phyloP scores from a whole-genome alignment of 1,140 invertebrate species.

The Musca domestica region DNA sequence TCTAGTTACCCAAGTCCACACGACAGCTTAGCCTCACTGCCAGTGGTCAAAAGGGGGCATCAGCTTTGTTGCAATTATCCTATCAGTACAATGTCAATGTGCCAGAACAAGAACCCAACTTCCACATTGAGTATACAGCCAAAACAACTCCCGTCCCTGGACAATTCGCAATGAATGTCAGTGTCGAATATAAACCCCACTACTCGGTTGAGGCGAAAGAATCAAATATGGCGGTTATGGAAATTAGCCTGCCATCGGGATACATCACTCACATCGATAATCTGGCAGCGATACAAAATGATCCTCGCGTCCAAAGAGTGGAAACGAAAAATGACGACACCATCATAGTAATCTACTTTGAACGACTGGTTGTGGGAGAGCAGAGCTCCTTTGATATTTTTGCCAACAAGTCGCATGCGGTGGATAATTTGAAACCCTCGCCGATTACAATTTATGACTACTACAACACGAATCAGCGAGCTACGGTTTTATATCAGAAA shows the following conservation, averaged over 20 bases:
- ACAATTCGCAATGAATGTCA: no score
- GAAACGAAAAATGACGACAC: constrained; percentile 76
- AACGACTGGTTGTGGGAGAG: constrained; percentile 63
- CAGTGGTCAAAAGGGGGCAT: constrained; percentile 56
- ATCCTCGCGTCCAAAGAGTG: constrained; percentile 55
- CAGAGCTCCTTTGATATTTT: constrained; percentile 74
- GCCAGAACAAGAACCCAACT: no score
- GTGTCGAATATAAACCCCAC: no score
- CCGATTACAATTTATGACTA: constrained; percentile 87
- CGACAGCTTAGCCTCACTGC: constrained; percentile 63
- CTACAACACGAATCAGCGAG: constrained; percentile 75
- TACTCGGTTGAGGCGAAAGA: no score
- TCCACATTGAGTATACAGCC: no score
- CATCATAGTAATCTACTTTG: constrained; percentile 79
- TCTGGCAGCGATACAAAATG: constrained; percentile 36
- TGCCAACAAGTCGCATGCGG: constrained; percentile 77
- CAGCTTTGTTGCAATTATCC: constrained; percentile 75
- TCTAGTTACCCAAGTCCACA: constrained; percentile 36
- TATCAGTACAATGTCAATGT: constrained; percentile 77
- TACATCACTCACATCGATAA: constrained; percentile 59
- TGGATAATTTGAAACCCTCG: constrained; percentile 83
- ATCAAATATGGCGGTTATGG: constrained; percentile 88
- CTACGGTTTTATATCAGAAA: constrained; percentile 67
- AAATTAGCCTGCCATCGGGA: constrained; percentile 79
- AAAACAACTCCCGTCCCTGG: no score